Evolutionary conservation across 2,113 vertebrate genomes (phyloP), one percentile per base, ranked within the genome.

Genomic region (Malurus cyaneus): DNA sequence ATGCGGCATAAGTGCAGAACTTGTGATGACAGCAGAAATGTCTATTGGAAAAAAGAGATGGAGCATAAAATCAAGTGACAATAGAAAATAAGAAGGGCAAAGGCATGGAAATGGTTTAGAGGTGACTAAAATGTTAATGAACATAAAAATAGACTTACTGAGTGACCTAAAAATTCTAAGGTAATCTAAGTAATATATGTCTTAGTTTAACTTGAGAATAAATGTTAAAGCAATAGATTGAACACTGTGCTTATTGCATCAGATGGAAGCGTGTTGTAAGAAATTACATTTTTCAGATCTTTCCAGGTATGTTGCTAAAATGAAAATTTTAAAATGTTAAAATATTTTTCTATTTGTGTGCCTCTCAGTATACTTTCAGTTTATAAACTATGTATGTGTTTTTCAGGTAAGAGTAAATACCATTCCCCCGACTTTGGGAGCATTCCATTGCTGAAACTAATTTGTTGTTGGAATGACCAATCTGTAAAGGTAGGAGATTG

Each of bases 401-500:
- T 96, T 97, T 62, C 91, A 98, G 98, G 89, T 76, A 96, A 92
- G 83, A 91, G 61, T 32, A 85, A 84, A 21, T 66, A 47, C 9
- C 69, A 53, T 82, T 41, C 80, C 24, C 24, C 47, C 5, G 96
- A 96, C 47, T 44, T 44, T 13, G 96, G 94, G 46, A 95, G 31
- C 14, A 9, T 78, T 91, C 96, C 97, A 0, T 76, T 98, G 70
- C 61, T 97, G 89, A 98, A 97, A 88, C 95, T 98, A 24, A 23
- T 98, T 94, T 89, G 95, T 34, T 96, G 93, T 53, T 98, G 98
- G 98, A 96, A 92, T 6, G 96, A 98, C 41, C 98, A 98, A 17
- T 98, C 98, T 54, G 80, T 98, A 62, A 97, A 98, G 98, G 98
- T 98, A 97, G 57, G 92, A 39, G 39, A 39, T 39, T 39, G 39